Conservation (phyloP, 1,140 invertebrate species). For the Trichoplusia ni region DNA sequence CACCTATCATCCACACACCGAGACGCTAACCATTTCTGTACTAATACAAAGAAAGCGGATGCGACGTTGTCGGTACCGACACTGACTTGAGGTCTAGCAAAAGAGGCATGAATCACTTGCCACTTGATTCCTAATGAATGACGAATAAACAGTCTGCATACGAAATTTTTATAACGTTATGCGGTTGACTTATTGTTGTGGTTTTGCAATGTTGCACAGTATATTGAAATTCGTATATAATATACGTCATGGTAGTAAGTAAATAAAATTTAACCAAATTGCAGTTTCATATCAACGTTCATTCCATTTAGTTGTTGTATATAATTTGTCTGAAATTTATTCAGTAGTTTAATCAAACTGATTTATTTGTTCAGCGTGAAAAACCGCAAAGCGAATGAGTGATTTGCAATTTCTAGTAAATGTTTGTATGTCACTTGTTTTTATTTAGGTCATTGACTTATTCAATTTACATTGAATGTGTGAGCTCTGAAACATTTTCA, state of each 20-base stretch:
- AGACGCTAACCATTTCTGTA: conserved; percentile 33
- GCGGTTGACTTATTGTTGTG: background rate
- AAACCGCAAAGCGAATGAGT: conserved; percentile 11
- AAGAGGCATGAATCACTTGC: background rate
- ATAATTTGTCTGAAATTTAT: no score
- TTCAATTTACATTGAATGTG: background rate
- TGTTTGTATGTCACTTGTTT: background rate
- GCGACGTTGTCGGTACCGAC: background rate
- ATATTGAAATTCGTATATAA: background rate
- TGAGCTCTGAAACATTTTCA: no score
- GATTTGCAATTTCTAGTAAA: conserved; percentile 11
- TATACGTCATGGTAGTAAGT: no score
- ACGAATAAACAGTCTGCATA: conserved; percentile 9
- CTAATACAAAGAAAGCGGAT: conserved; percentile 28
- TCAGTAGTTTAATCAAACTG: background rate
- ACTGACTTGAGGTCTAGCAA: background rate
- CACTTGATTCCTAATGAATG: conserved; percentile 1
- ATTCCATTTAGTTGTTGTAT: no score
- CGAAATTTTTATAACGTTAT: background rate
- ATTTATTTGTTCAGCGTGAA: background rate
- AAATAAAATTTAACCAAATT: no score
- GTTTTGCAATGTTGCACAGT: no score
- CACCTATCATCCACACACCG: conserved; percentile 33
- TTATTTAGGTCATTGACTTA: background rate
- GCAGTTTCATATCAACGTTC: no score